Evolutionary conservation across 2,888 invertebrate species (phyloP).

Genomic region (Bursaphelenchus okinawaensis): DNA sequence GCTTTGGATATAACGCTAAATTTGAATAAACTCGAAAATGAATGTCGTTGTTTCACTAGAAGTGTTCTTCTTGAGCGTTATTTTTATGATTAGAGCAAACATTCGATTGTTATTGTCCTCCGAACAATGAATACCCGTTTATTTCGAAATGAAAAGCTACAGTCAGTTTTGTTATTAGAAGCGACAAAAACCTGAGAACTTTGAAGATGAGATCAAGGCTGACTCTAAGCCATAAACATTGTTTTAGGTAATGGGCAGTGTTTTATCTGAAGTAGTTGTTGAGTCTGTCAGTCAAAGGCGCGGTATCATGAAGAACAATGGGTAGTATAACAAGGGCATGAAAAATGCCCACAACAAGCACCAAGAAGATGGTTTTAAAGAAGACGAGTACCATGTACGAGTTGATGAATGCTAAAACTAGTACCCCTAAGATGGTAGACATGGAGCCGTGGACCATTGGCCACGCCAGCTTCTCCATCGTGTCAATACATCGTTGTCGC

Average conservation of each 20-base stretch:
- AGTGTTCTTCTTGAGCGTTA: too few species aligned
- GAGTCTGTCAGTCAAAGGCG: conserved; percentile 44
- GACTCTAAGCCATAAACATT: background rate
- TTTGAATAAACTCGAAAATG: background rate
- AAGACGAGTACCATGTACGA: conserved; percentile 81
- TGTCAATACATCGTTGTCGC: conserved; percentile 63
- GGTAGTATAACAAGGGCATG: conserved; percentile 85
- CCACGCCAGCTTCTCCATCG: conserved; percentile 56
- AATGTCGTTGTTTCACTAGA: too few species aligned
- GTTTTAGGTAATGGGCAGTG: too few species aligned
- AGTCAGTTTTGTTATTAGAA: too few species aligned
- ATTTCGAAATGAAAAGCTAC: too few species aligned
- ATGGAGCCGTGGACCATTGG: conserved; percentile 77
- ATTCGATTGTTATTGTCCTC: too few species aligned
- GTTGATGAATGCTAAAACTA: conserved; percentile 78
- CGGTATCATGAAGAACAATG: conserved; percentile 54
- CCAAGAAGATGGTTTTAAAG: conserved; percentile 92
- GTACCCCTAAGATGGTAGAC: conserved; percentile 82
- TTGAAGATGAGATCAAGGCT: background rate
- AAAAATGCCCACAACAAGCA: conserved; percentile 66
- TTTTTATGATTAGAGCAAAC: too few species aligned
- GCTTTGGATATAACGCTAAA: background rate
- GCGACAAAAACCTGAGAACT: too few species aligned
- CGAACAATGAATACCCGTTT: too few species aligned
- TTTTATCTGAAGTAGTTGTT: conserved; percentile 20